Percentiles rank a stretch among this genome's conserved stretches.
These are phyloP conservation scores for Trilocha varians DNA, from an alignment of 2,888 invertebrate species.

Conservation along the genomic window DNA sequence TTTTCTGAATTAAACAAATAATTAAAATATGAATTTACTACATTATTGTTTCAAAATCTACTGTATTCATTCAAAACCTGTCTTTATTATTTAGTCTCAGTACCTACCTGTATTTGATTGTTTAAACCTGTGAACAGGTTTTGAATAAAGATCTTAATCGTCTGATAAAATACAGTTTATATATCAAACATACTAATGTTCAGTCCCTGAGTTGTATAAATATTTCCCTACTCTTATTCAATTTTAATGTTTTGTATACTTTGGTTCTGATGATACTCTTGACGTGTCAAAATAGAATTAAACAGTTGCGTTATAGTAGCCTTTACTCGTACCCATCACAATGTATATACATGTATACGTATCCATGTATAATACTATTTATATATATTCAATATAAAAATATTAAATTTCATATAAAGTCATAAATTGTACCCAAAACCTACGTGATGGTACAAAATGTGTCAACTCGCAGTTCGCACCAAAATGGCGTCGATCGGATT, in stretches of 20 bases:
- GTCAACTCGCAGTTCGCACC: constrained; percentile 50
- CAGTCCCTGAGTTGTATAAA: constrained; percentile 73
- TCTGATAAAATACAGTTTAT: constrained; percentile 70
- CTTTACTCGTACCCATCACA: constrained; percentile 70
- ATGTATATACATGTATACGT: constrained; percentile 74
- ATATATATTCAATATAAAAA: constrained; percentile 74
- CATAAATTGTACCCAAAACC: constrained; percentile 74
- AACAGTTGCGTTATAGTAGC: constrained; percentile 72
- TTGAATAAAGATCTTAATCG: constrained; percentile 66
- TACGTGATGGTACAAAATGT: constrained; percentile 72
- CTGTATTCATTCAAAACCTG: constrained; percentile 69
- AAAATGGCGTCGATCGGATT: constrained; percentile 65
- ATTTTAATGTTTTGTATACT: constrained; percentile 73
- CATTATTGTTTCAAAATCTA: constrained; percentile 56
- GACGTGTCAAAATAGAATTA: constrained; percentile 73
- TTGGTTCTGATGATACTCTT: constrained; percentile 72
- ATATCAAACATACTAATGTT: constrained; percentile 73
- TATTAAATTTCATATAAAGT: constrained; percentile 74
- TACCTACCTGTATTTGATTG: constrained; percentile 59
- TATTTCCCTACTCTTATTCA: constrained; percentile 72
- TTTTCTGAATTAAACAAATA: constrained; percentile 36
- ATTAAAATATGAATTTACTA: constrained; percentile 37
- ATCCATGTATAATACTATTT: constrained; percentile 73
- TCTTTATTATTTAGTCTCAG: constrained; percentile 50
- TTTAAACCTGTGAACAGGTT: constrained; percentile 64